These are phyloP conservation scores for Trigoniulus corallinus DNA, from an alignment of 1,140 invertebrate genomes.

Conservation along the genomic window DNA sequence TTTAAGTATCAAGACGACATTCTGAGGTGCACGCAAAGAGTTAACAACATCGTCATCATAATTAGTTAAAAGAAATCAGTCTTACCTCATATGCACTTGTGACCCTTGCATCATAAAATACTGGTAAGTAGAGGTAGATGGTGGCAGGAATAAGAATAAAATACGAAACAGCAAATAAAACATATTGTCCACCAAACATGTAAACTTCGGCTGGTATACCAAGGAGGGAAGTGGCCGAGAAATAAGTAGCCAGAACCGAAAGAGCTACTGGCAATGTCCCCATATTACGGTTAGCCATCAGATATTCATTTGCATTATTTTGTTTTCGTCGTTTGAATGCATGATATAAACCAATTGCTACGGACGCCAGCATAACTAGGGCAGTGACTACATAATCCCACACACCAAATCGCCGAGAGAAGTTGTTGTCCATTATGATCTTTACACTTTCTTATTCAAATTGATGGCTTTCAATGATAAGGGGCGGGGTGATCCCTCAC, in stretches of 20 bases:
- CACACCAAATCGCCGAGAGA: too few relatives aligned
- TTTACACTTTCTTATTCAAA: too few relatives aligned
- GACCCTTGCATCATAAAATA: background rate
- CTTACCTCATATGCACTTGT: conserved; percentile 6
- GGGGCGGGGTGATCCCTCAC: too few relatives aligned
- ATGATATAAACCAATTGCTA: conserved; percentile 32
- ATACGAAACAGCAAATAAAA: conserved; percentile 18
- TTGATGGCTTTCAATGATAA: too few relatives aligned
- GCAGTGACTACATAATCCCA: conserved; percentile 19
- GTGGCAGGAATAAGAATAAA: conserved; percentile 22
- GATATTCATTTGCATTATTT: conserved; percentile 26
- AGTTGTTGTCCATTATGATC: too few relatives aligned
- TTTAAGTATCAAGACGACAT: background rate
- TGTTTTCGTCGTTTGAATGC: conserved; percentile 28
- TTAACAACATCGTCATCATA: background rate
- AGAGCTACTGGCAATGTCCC: conserved; percentile 12
- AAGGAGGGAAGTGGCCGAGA: conserved; percentile 31
- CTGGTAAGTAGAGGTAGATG: conserved; percentile 13
- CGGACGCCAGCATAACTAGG: conserved; percentile 17
- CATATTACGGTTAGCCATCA: conserved; percentile 20
- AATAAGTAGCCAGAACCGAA: conserved; percentile 22
- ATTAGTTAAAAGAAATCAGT: too few relatives aligned
- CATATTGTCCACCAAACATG: conserved; percentile 18
- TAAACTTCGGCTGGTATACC: conserved; percentile 24
- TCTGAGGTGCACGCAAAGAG: background rate